Evolutionary conservation across 1,140 invertebrate genomes (phyloP).

Genomic region (Rhyacophila brunnea): DNA sequence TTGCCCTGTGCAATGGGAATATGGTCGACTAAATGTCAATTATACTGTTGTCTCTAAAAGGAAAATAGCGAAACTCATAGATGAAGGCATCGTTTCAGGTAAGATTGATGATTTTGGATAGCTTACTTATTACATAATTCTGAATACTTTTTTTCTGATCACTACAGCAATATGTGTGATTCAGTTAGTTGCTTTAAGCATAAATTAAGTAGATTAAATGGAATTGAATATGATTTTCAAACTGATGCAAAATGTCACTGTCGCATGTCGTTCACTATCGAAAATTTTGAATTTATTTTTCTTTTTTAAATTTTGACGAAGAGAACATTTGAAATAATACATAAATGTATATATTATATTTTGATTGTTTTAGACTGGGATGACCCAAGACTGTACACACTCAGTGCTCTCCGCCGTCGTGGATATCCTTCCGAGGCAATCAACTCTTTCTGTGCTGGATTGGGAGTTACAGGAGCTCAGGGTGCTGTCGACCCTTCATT

Average conservation of each 20-base stretch:
- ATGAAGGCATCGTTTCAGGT: constrained; percentile 80
- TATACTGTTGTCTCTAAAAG: constrained; percentile 98
- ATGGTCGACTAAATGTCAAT: constrained; percentile 92
- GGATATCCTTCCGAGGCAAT: constrained; percentile 94
- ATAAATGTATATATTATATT: too few species aligned
- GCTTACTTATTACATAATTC: too few species aligned
- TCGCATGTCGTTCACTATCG: too few species aligned
- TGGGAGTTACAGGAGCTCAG: constrained; percentile 94
- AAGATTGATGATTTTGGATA: too few species aligned
- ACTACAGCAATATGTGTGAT: too few species aligned
- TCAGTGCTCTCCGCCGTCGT: constrained; percentile 87
- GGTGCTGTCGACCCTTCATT: constrained; percentile 88
- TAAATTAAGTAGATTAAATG: too few species aligned
- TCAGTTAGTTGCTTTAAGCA: too few species aligned
- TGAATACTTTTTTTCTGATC: constrained; percentile 20
- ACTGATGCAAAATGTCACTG: too few species aligned
- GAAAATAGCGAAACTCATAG: constrained; percentile 95
- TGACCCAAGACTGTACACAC: constrained; percentile 93
- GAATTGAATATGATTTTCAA: too few species aligned
- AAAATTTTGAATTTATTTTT: too few species aligned
- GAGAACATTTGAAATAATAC: too few species aligned
- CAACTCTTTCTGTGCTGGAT: constrained; percentile 92
- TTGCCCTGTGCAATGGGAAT: constrained; percentile 99
- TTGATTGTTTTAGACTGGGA: constrained; percentile 79
- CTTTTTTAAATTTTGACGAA: too few species aligned